Conservation (phyloP, 2,113 vertebrate genomes). For the Chaetorhynchus papuensis region DNA sequence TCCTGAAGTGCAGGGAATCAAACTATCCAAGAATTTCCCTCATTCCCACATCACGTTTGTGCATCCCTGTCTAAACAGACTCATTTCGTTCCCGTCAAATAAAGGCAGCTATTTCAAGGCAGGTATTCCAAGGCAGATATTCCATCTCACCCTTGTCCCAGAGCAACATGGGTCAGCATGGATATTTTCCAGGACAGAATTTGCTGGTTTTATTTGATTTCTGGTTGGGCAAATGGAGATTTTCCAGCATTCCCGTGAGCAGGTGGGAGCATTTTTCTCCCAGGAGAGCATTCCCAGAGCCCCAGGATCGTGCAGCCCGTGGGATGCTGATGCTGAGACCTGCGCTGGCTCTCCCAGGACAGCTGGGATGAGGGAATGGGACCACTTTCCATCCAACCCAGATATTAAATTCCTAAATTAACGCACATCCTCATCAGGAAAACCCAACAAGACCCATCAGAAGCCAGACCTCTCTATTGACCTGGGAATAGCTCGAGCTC, state of each 20-base stretch:
- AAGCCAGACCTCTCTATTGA: background rate
- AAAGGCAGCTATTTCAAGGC: background rate
- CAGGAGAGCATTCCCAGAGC: background rate
- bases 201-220: background rate
- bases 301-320: fast-evolving
- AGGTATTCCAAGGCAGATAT: fast-evolving
- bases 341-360: background rate
- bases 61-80: too few species aligned
- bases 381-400: background rate
- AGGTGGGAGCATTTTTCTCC: background rate
- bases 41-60: fast-evolving
- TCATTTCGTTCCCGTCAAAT: background rate
- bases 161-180: background rate
- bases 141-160: background rate
- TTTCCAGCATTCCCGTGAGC: background rate
- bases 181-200: background rate
- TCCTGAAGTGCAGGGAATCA: background rate
- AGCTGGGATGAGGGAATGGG: background rate
- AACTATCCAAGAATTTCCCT: background rate
- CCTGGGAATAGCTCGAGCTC: background rate
- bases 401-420: background rate
- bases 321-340: background rate
- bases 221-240: background rate
- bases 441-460: background rate
- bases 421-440: background rate